Evolutionary conservation across 2,888 invertebrate species (phyloP), one percentile per base, ranked within the genome.

Genomic region (Cephus pygmeus): DNA sequence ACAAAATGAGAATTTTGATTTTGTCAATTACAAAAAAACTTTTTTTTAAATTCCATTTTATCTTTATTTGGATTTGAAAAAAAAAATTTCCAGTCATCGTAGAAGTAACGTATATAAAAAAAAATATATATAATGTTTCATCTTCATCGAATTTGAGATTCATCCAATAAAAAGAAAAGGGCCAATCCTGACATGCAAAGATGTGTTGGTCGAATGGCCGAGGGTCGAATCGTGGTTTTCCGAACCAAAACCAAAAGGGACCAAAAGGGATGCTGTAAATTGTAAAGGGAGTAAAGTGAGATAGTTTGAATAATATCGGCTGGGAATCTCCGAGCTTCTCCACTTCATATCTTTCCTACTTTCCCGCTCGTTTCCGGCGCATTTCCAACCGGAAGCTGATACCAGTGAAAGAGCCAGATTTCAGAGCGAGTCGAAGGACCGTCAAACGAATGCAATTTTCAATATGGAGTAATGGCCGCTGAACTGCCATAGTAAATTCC

Each of bases 391-490:
- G 56, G 56, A 23, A 56, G 56, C 23, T 56, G 56, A 3, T 23
- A 56, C 23, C 56, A 81, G 84, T 81, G 83, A 81, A 81, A 77
- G 80, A 69, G 80, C 80, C 76, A 81, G 82, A 84, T 85, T 87
- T 87, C 12, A 12, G 85, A 85, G 81, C 75, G 76, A 76, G 76
- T 77, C 83, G 82, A 83, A 82, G 74, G 75, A 73, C 76, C 75
- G 77, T 77, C 75, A 79, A 87, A 85, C 81, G 84, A 86, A 86
- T 83, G 85, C 84, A 87, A 86, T 87, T 87, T 85, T 81, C 80
- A 79, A 82, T 83, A 80, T 81, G 80, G 76, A 77, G 75, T 73
- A 80, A 56, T 9, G 56, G 23, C 23, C 56, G 23, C 9, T 56
- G 23, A 9, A 6, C 2, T 9, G 9, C 9, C 1, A 56, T 23